Base-by-base conservation (phyloP, 1,140 invertebrate species). In the Drosophila ercepeae region DNA sequence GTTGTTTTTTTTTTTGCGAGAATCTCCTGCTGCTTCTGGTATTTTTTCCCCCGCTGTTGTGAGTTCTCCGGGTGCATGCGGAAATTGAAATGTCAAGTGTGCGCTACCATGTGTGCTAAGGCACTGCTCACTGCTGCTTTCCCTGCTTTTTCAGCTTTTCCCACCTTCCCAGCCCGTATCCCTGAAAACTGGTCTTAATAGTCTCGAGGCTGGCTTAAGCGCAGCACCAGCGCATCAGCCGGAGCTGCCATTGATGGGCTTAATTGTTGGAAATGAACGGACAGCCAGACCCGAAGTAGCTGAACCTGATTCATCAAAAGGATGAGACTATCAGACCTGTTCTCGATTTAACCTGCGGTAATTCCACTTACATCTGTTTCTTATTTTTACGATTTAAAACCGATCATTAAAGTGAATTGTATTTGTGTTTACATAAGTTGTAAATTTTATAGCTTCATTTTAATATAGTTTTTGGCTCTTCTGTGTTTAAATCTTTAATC, bases 41-140 rank as follows among this genome's bases (percentile, higher is more conserved):
- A 34, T 29, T 52, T 44, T 70, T 55, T 45, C 65, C 63, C 39
- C 52, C 49, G 75, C 48, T 71, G 41, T 63, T 75, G 55, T 54
- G 54, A 71, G 77, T 64, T 64, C 74, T 76, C 49, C 52, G 69
- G 72, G 55, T 67, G 54, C 65, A 79, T 75, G 55, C 78, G 78
- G 77, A 81, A 81, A 81, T 81, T 81, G 77, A 81, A 81, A 81
- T 81, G 78, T 81, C 77, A 81, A 81, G 77, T 81, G 72, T 71
- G 59, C 60, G 68, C 55, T 75, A 52, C 44, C 70, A 79, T 61
- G 57, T 71, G 69, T 71, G 71, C 61, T 21, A 48, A 53, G 64
- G 64, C 64, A 68, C 39, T 34, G 46, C 63, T 11, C 64, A 68
- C 39, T 34, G 46, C 63, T 11, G 7, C 39, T 23, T 44, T 41